A percentile compares a stretch with the other conserved stretches of the same genome.
These are phyloP conservation scores for Hofmannophila pseudospretella DNA, from an alignment of 2,888 invertebrate species.

Conservation along the genomic window DNA sequence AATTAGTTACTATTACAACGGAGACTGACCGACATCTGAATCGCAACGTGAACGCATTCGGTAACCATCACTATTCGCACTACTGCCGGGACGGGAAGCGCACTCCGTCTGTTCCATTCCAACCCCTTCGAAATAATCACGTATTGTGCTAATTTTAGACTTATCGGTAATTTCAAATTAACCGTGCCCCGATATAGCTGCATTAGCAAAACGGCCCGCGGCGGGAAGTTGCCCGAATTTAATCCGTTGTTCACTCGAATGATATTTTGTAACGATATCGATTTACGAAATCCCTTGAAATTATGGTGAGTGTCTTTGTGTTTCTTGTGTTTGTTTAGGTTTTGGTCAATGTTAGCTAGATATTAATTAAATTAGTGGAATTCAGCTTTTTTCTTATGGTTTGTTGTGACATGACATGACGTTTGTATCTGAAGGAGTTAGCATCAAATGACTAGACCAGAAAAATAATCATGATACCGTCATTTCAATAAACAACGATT, in stretches of 20 bases:
- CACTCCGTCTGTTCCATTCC: conserved; percentile 35
- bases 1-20: conserved; percentile 5
- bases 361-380: no score
- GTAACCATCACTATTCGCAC: conserved; percentile 27
- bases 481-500: no score
- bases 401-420: no score
- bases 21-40: conserved; percentile 20
- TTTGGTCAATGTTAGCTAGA: no score
- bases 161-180: conserved; percentile 45
- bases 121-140: conserved; percentile 37
- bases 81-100: conserved; percentile 43
- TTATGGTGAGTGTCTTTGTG: conserved; percentile 48
- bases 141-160: conserved; percentile 46
- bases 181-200: conserved; percentile 26
- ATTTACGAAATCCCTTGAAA: conserved; percentile 32
- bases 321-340: conserved; percentile 24
- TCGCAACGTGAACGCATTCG: conserved; percentile 31
- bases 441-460: no score
- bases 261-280: conserved; percentile 45
- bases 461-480: no score
- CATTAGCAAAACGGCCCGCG: conserved; percentile 29
- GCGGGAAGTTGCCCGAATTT: conserved; percentile 24
- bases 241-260: conserved; percentile 36
- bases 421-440: no score
- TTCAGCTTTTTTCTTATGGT: no score